A percentile compares a stretch with the other conserved stretches of the same genome.
Evolutionary conservation across 2,113 vertebrate genomes (phyloP).

Genomic region (Sialia sialis): DNA sequence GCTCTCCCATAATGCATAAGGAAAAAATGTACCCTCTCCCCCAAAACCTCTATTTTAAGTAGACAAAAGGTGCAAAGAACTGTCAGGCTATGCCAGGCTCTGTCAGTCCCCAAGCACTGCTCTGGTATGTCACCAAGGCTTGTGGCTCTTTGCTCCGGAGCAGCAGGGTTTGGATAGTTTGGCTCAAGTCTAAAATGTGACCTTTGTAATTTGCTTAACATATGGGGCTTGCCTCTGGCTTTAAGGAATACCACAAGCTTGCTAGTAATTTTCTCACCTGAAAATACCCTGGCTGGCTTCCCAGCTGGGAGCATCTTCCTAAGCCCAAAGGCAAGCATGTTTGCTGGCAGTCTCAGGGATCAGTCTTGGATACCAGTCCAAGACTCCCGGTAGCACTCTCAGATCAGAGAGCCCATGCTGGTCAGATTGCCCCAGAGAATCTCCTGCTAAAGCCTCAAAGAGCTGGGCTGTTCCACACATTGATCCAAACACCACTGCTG

Average conservation of each 20-base stretch:
- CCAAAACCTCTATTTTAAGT: neutral
- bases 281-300: neutral
- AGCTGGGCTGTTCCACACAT: neutral
- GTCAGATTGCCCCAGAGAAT: neutral
- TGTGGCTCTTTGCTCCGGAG: neutral
- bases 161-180: neutral
- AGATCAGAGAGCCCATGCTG: neutral
- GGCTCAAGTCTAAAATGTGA: neutral
- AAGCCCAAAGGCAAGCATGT: neutral
- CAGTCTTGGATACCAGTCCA: accelerated
- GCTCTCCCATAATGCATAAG: neutral
- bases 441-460: neutral
- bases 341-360: neutral
- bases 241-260: neutral
- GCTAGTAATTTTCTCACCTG: neutral
- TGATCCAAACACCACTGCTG: neutral
- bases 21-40: neutral
- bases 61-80: neutral
- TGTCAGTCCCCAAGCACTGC: neutral
- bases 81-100: neutral
- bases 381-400: neutral
- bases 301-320: neutral
- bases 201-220: neutral
- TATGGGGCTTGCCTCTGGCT: neutral
- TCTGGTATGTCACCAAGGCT: neutral